phyloP scores from a whole-genome alignment of 2,888 invertebrate species.

The Lissocephala sabroskyi region DNA sequence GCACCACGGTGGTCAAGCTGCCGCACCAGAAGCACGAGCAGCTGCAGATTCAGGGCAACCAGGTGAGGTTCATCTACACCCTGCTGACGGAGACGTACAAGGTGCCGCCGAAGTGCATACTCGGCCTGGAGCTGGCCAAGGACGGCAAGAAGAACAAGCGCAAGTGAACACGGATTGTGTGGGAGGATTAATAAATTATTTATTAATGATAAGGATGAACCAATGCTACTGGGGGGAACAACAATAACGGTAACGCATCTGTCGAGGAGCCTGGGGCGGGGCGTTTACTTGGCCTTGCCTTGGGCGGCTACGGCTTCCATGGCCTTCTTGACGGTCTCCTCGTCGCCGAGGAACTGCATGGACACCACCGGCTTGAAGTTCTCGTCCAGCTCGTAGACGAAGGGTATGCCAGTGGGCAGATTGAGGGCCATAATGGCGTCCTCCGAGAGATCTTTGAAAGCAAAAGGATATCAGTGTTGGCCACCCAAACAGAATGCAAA shows the following conservation, averaged over 20 bases:
- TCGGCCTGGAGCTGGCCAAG: slow-evolving; percentile 70
- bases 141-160: slow-evolving; percentile 68
- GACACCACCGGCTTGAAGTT: slow-evolving; percentile 83
- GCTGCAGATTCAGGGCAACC: slow-evolving; percentile 93
- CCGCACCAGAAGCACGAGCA: slow-evolving; percentile 83
- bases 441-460: slow-evolving; percentile 77
- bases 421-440: slow-evolving; percentile 85
- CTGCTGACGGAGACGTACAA: slow-evolving; percentile 71
- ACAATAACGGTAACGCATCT: slow-evolving; percentile 36
- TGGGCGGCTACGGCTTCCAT: slow-evolving; percentile 87
- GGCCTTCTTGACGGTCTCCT: slow-evolving; percentile 85
- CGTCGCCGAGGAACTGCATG: slow-evolving; percentile 86
- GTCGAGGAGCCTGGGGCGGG: slow-evolving; percentile 12
- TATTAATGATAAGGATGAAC: slow-evolving; percentile 43
- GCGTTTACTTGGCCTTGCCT: slow-evolving; percentile 80
- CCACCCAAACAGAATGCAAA: background rate
- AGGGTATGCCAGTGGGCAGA: slow-evolving; percentile 86
- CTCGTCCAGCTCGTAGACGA: slow-evolving; percentile 85
- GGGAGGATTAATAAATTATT: slow-evolving; percentile 48
- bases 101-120: slow-evolving; percentile 69
- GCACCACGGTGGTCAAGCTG: slow-evolving; percentile 84
- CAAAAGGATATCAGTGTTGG: background rate
- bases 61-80: slow-evolving; percentile 75
- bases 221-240: slow-evolving; percentile 39
- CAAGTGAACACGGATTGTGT: slow-evolving; percentile 25